These are phyloP conservation scores for Drosophila anceps DNA, from an alignment of 2,888 invertebrate genomes.

Conservation along the genomic window DNA sequence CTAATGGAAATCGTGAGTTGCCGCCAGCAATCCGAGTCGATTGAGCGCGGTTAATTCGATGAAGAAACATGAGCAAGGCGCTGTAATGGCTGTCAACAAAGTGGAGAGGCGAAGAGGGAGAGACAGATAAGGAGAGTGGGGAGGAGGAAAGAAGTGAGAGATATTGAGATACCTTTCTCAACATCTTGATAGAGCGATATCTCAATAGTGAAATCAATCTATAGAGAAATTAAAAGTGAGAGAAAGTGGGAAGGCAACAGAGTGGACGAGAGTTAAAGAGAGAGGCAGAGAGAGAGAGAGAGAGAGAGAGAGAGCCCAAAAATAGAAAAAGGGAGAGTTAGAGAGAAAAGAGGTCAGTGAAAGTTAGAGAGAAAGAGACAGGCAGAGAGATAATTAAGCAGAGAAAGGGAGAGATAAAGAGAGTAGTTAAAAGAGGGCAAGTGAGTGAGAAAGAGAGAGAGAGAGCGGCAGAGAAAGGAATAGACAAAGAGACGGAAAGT, in stretches of 20 bases:
- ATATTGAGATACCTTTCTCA: too few species aligned
- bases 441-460: background rate
- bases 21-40: constrained; percentile 5
- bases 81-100: background rate
- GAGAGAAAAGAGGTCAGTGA: too few species aligned
- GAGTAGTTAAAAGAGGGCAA: background rate
- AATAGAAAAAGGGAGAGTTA: background rate
- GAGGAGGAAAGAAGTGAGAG: background rate
- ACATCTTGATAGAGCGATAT: too few species aligned
- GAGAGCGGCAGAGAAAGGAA: background rate
- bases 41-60: constrained; percentile 8
- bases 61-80: background rate
- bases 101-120: background rate
- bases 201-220: too few species aligned
- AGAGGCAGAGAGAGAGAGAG: background rate
- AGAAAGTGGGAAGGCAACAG: too few species aligned
- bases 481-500: background rate
- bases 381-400: background rate
- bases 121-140: background rate
- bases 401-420: background rate
- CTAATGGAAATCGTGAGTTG: constrained; percentile 55
- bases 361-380: background rate
- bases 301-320: background rate
- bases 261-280: too few species aligned
- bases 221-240: too few species aligned